Base-by-base conservation (phyloP, 2,888 invertebrate genomes). In the Pheosia gnoma region DNA sequence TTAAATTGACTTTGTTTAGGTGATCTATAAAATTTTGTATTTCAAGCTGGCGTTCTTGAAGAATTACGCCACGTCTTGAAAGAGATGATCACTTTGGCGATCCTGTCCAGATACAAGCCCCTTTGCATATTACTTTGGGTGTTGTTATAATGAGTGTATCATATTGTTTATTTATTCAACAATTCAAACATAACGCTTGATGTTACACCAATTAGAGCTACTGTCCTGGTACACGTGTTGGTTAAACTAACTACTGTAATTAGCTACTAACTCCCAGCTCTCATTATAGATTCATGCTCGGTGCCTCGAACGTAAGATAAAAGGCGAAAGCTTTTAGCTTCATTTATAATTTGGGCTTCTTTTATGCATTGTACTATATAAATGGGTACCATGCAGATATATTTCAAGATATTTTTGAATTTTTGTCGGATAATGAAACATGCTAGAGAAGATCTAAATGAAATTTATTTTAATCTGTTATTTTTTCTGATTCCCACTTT, bases 211-310 rank as follows among this genome's bases (percentile, higher is more conserved):
- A 51, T 51, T 25, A 47, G 43, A 43, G 43, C 10, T 47, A 47
- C 13, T 8, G 4, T 25, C n/a, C 25, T 25, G 9, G 6, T 8
- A 51, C 25, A 8, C 51, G 7, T 8, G 51, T 52, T 61, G 60
- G 64, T 67, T 47, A 63, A 66, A 65, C 65, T 65, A 70, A 77
- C 75, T 74, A 67, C 63, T 64, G 66, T 75, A 72, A 72, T 69
- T 70, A 63, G 39, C 57, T 59, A 58, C 36, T 57, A 57, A 62
- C 65, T 68, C 66, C 64, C 59, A 4, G 59, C 47, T 54, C 56
- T 62, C 75, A 74, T 75, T 77, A 75, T 63, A 66, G 61, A 77
- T 77, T 75, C 75, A 75, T 63, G 67, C 61, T 52, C 62, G 61
- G 63, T 63, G 66, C 65, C 63, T 25, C 25, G 25, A 25, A 58